phyloP scores from a whole-genome alignment of 2,888 invertebrate species.

The Sesamia inferens region DNA sequence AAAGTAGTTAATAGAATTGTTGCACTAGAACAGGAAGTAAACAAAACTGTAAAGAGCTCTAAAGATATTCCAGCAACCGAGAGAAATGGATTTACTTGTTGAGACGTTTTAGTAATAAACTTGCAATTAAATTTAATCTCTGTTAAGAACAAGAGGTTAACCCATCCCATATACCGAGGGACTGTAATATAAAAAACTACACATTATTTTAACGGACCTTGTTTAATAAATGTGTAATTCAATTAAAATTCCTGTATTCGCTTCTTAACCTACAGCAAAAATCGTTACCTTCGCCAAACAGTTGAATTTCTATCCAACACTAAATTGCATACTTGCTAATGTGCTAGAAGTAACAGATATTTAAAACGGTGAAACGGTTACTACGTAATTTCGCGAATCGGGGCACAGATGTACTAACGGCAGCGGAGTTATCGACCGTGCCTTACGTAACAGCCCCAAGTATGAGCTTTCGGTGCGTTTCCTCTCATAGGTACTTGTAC shows the following conservation, averaged over 20 bases:
- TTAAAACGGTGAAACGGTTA: conserved; percentile 48
- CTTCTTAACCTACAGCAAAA: neutral
- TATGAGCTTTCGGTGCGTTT: conserved; percentile 59
- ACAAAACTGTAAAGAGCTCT: conserved; percentile 7
- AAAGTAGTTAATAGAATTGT: conserved; percentile 25
- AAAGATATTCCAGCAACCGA: conserved; percentile 1
- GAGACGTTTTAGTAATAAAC: neutral
- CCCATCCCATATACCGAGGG: neutral
- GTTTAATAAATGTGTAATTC: neutral
- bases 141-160: conserved; percentile 4
- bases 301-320: conserved; percentile 5
- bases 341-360: conserved; percentile 46
- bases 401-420: conserved; percentile 49
- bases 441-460: conserved; percentile 63
- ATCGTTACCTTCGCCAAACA: neutral
- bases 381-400: conserved; percentile 54
- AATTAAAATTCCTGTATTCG: neutral
- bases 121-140: neutral
- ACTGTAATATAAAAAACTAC: conserved; percentile 1
- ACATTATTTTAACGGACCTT: neutral
- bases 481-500: conserved; percentile 34
- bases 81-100: neutral
- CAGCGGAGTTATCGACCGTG: conserved; percentile 62
- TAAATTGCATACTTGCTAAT: conserved; percentile 41
- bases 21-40: neutral